Conservation (phyloP, 2,113 vertebrate species). For the Phylloscopus trochiloides region DNA sequence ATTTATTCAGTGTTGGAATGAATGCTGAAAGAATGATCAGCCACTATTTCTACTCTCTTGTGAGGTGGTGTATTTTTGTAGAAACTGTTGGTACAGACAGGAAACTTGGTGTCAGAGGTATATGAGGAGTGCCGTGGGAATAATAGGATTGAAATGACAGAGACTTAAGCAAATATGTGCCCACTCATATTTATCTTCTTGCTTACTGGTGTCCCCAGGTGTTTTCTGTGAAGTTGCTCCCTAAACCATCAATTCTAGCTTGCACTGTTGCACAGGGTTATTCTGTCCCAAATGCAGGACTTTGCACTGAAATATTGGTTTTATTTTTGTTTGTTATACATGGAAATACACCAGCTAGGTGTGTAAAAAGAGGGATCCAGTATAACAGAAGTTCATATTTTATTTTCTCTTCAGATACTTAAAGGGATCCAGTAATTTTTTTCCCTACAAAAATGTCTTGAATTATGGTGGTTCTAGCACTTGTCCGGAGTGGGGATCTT, state of each 20-base stretch:
- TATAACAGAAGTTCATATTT: neutral
- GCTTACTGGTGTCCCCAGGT: neutral
- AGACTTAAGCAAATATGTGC: conserved; percentile 10
- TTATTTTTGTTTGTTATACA: neutral
- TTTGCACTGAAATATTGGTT: neutral
- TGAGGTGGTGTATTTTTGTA: neutral
- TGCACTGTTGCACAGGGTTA: neutral
- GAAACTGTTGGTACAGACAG: neutral
- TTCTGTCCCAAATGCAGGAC: neutral
- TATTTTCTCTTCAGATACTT: neutral
- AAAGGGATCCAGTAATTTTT: neutral
- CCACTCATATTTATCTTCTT: neutral
- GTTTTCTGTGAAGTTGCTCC: neutral
- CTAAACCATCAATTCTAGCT: neutral
- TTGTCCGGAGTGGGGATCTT: neutral
- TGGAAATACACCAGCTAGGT: neutral
- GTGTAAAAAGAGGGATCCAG: neutral
- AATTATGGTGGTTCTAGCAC: neutral
- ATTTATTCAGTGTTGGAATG: neutral
- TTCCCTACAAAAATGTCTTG: neutral
- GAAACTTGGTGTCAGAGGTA: neutral
- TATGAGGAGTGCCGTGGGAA: neutral
- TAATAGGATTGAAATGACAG: neutral
- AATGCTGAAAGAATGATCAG: neutral
- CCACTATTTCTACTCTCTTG: neutral